A percentile compares a stretch with the other conserved stretches of the same genome.
Evolutionary conservation across 2,797 vertebrate species (phyloP).

Genomic region (Nyctalus aviator): DNA sequence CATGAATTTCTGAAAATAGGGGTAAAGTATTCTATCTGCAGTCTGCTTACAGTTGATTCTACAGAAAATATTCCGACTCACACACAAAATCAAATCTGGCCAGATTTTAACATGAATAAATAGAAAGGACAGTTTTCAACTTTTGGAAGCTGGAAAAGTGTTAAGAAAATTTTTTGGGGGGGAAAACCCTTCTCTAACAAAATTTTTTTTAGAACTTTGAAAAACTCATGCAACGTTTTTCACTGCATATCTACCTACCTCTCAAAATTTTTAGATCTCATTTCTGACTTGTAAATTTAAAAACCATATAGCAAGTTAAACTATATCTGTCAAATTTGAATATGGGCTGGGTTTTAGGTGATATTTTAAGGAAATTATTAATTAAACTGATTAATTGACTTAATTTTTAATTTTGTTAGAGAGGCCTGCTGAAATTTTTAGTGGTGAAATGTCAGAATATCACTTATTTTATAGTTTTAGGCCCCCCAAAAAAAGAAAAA

Average conservation of each 20-base stretch:
- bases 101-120: not conserved
- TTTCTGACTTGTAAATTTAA: constrained; percentile 60
- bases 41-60: not conserved
- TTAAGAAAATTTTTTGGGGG: not conserved
- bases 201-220: constrained; percentile 59
- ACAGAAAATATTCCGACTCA: constrained; percentile 1
- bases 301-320: constrained; percentile 45
- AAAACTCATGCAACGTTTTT: not conserved
- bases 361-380: not conserved
- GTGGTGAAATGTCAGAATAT: not conserved
- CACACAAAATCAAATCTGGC: not conserved
- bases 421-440: constrained; percentile 25
- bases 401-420: constrained; percentile 51
- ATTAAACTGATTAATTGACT: constrained; percentile 18
- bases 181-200: not conserved
- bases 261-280: constrained; percentile 11
- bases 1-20: constrained; percentile 7
- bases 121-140: not conserved
- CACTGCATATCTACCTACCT: not conserved
- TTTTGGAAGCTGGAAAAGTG: constrained; percentile 55
- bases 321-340: constrained; percentile 31
- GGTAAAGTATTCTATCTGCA: not conserved
- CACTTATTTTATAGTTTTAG: constrained; percentile 6
- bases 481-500: not conserved
- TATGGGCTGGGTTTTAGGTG: not conserved